Percentiles rank a stretch among this genome's conserved stretches.
Conservation (phyloP, 2,888 invertebrate genomes). For the Amblyjoppa fuscipennis region DNA sequence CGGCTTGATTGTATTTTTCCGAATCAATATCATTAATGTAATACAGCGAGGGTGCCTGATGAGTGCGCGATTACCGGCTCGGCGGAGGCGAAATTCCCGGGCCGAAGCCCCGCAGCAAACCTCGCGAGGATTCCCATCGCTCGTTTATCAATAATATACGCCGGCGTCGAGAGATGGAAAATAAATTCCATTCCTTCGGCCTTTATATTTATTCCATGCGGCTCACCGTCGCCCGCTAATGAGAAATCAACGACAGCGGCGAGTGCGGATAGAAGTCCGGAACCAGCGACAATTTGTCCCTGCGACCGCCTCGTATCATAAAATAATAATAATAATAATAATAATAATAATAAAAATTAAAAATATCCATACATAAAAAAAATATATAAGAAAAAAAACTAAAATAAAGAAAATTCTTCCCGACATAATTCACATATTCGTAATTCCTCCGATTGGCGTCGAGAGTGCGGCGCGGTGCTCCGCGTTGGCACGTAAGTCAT, state of each 20-base stretch:
- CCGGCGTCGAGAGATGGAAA: slow-evolving; percentile 37
- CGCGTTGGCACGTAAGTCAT: slow-evolving; percentile 19
- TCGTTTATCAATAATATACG: slow-evolving; percentile 65
- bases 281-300: slow-evolving; percentile 29
- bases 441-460: slow-evolving; percentile 33
- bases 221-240: slow-evolving; percentile 47
- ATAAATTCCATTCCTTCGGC: slow-evolving; percentile 61
- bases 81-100: slow-evolving; percentile 59
- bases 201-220: slow-evolving; percentile 60
- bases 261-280: slow-evolving; percentile 23
- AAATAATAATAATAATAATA: not conserved
- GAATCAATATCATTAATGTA: slow-evolving; percentile 84
- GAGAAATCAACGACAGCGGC: slow-evolving; percentile 63
- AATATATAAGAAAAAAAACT: not conserved
- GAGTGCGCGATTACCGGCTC: slow-evolving; percentile 76
- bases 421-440: slow-evolving; percentile 48
- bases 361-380: too few relatives aligned
- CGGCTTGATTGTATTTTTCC: slow-evolving; percentile 81
- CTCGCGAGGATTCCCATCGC: slow-evolving; percentile 42
- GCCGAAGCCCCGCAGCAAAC: slow-evolving; percentile 20
- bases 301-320: not conserved
- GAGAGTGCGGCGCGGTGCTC: not conserved
- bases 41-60: slow-evolving; percentile 82
- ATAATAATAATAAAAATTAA: not conserved
- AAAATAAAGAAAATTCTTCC: not conserved